Evolutionary conservation across 2,888 invertebrate genomes (phyloP).

Genomic region (Gymnoscelis rufifasciata): DNA sequence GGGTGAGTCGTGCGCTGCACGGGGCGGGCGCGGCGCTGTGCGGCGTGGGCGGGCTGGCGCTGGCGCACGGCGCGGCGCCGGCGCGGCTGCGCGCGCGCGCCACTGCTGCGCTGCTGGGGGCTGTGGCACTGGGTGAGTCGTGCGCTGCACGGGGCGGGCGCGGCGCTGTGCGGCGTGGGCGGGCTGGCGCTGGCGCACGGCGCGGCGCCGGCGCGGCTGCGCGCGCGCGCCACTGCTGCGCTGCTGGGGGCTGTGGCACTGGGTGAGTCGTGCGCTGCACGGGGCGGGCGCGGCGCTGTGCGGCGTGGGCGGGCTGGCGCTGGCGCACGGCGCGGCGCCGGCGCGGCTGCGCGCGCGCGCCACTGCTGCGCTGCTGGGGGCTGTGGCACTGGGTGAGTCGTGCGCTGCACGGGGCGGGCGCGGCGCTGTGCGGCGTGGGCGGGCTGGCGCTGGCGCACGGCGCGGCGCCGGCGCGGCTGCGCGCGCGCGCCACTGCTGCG

Average conservation of each 20-base stretch:
- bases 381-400: constrained; percentile 37
- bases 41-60: constrained; percentile 57
- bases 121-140: constrained; percentile 37
- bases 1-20: constrained; percentile 47
- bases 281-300: constrained; percentile 56
- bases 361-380: constrained; percentile 54
- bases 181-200: constrained; percentile 55
- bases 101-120: constrained; percentile 54
- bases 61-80: constrained; percentile 46
- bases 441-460: constrained; percentile 55
- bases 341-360: constrained; percentile 36
- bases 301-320: constrained; percentile 57
- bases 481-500: constrained; percentile 46
- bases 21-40: constrained; percentile 56
- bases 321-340: constrained; percentile 46
- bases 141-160: constrained; percentile 57
- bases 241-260: too few species aligned
- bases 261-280: constrained; percentile 47
- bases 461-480: constrained; percentile 33
- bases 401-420: constrained; percentile 57
- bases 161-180: constrained; percentile 54
- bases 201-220: constrained; percentile 33
- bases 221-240: constrained; percentile 46
- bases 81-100: constrained; percentile 36
- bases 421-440: constrained; percentile 54